Evolutionary conservation across 1,140 invertebrate species (phyloP).

Genomic region (Lasioglossum albipes): DNA sequence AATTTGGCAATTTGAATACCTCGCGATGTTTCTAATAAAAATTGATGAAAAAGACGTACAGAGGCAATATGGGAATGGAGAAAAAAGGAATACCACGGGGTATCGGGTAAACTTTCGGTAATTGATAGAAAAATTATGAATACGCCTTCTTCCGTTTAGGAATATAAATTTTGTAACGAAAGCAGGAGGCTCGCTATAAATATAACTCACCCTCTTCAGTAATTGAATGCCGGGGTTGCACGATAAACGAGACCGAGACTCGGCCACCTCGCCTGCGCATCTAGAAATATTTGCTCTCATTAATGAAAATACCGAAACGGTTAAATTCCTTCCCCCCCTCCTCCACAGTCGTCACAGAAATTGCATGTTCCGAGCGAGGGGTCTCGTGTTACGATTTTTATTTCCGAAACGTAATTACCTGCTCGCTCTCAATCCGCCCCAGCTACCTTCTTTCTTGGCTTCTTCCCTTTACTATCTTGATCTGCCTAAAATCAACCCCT

Average conservation of each 20-base stretch:
- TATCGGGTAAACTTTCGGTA: constrained; percentile 25
- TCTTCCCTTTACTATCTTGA: background rate
- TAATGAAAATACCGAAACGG: constrained; percentile 30
- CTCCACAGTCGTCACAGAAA: background rate
- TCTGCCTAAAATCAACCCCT: too few species aligned
- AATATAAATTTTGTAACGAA: constrained; percentile 37
- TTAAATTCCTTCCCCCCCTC: background rate
- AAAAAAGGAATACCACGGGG: background rate
- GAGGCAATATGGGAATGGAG: background rate
- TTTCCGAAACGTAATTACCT: background rate
- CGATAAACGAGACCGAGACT: constrained; percentile 44
- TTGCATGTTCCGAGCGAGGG: background rate
- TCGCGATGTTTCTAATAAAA: background rate
- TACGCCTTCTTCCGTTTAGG: constrained; percentile 12
- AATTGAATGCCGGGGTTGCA: constrained; percentile 42
- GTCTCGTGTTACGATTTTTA: constrained; percentile 1
- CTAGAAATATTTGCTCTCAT: constrained; percentile 47
- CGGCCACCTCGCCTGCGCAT: background rate
- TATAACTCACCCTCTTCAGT: constrained; percentile 16
- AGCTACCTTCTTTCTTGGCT: too few species aligned
- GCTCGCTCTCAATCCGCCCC: background rate
- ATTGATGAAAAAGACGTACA: background rate
- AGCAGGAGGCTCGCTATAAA: constrained; percentile 21
- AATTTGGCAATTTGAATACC: background rate
- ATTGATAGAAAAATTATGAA: constrained; percentile 45